Conservation (phyloP, 2,888 invertebrate genomes). For the Pecten maximus region DNA sequence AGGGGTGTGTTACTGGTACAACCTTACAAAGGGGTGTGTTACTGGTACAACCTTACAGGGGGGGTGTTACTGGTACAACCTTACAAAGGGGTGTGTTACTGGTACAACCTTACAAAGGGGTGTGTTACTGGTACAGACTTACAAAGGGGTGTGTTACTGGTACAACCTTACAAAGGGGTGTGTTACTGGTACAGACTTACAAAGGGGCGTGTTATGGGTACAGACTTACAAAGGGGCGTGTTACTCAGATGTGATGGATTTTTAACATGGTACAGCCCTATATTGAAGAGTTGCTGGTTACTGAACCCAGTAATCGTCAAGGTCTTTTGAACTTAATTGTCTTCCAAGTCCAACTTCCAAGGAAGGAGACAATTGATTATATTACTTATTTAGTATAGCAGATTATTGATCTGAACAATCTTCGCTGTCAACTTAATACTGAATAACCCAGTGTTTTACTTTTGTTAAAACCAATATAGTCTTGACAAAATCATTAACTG, state of each 20-base stretch:
- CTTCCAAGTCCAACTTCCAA: background rate
- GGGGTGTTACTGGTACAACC: too few relatives aligned
- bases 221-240: too few relatives aligned
- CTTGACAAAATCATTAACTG: background rate
- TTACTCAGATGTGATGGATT: too few relatives aligned
- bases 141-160: too few relatives aligned
- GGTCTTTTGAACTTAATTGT: slow-evolving; percentile 16
- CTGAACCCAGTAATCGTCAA: background rate
- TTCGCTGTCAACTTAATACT: background rate
- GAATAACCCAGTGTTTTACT: background rate
- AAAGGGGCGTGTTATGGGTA: too few relatives aligned
- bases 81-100: too few relatives aligned
- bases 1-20: too few relatives aligned
- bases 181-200: background rate
- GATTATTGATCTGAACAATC: background rate
- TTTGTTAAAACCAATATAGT: background rate
- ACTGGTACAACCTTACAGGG: too few relatives aligned
- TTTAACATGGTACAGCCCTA: background rate
- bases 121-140: too few relatives aligned
- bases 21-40: too few relatives aligned
- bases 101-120: too few relatives aligned
- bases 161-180: background rate
- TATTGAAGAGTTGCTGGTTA: background rate
- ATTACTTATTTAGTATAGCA: slow-evolving; percentile 2
- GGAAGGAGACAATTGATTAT: background rate